These are phyloP conservation scores for Malacoctenus gilli DNA, from an alignment of 2,797 vertebrate species.

Conservation along the genomic window DNA sequence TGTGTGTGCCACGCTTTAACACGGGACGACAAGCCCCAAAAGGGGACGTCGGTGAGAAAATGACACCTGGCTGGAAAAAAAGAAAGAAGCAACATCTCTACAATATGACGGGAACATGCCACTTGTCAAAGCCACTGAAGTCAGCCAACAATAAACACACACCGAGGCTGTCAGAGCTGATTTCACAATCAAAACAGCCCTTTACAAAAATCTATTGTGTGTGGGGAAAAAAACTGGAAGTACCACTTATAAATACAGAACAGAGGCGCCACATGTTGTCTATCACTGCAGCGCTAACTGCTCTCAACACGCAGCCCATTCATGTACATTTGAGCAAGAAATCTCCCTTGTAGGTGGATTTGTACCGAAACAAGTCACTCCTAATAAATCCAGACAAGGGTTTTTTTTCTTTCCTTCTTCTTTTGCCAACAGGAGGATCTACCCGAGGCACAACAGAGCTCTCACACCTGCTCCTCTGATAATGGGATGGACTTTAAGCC, in stretches of 20 bases:
- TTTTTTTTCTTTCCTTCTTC: not conserved
- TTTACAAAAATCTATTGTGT: not conserved
- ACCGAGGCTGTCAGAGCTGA: conserved; percentile 7
- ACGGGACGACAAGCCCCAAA: too few species aligned
- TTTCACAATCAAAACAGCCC: conserved; percentile 14
- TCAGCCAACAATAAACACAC: conserved; percentile 21
- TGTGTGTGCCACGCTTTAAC: too few species aligned
- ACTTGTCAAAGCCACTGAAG: conserved; percentile 19
- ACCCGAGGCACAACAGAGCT: conserved; percentile 3
- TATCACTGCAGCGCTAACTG: too few species aligned
- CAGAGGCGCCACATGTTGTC: not conserved
- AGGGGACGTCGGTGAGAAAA: conserved; percentile 1
- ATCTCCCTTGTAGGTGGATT: too few species aligned
- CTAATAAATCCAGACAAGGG: not conserved
- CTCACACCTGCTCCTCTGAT: conserved; percentile 44
- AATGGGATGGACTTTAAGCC: conserved; percentile 52
- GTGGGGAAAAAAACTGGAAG: not conserved
- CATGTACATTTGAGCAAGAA: not conserved
- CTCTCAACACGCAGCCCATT: not conserved
- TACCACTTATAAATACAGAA: not conserved
- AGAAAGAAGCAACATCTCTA: conserved; percentile 7
- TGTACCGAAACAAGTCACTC: not conserved
- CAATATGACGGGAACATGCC: conserved; percentile 10
- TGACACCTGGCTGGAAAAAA: conserved; percentile 15
- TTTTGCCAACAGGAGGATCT: conserved; percentile 16